phyloP scores from a whole-genome alignment of 23 tunicate species.

The Halocynthia aurantium region DNA sequence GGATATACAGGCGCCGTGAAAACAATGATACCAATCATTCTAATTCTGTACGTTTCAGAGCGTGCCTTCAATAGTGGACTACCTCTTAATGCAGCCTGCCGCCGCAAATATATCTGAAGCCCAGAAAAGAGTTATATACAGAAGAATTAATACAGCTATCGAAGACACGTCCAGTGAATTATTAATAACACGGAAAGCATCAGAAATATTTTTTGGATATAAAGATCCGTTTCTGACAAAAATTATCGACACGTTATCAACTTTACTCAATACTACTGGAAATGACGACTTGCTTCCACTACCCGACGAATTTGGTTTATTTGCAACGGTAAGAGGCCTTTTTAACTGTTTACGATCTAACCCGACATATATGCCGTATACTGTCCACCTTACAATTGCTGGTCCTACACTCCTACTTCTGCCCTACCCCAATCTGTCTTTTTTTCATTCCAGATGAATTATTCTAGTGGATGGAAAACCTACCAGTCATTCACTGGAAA shows the following conservation, averaged over 20 bases:
- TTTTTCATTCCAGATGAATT: conserved; percentile 43
- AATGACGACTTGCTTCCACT: neutral
- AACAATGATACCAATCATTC: no score
- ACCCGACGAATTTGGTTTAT: conserved; percentile 68
- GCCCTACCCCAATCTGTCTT: no score
- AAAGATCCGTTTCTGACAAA: conserved; percentile 34
- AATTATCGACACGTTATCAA: conserved; percentile 10
- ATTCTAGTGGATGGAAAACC: conserved; percentile 79
- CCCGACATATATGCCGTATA: neutral
- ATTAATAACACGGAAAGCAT: conserved; percentile 38
- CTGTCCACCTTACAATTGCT: neutral
- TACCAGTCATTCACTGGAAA: conserved; percentile 77
- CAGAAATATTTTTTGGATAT: conserved; percentile 65
- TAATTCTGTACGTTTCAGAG: conserved; percentile 30
- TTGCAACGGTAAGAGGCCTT: conserved; percentile 48
- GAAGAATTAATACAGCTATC: conserved; percentile 28
- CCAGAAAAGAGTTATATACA: neutral
- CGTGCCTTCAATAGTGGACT: conserved; percentile 47
- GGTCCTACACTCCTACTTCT: no score
- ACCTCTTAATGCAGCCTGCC: conserved; percentile 1
- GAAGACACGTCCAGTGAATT: conserved; percentile 26
- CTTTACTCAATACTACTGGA: no score
- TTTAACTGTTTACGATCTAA: conserved; percentile 1
- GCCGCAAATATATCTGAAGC: neutral
- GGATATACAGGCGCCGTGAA: no score